Conservation (phyloP, 2,113 vertebrate species). For the Rhadina sibilatrix region DNA sequence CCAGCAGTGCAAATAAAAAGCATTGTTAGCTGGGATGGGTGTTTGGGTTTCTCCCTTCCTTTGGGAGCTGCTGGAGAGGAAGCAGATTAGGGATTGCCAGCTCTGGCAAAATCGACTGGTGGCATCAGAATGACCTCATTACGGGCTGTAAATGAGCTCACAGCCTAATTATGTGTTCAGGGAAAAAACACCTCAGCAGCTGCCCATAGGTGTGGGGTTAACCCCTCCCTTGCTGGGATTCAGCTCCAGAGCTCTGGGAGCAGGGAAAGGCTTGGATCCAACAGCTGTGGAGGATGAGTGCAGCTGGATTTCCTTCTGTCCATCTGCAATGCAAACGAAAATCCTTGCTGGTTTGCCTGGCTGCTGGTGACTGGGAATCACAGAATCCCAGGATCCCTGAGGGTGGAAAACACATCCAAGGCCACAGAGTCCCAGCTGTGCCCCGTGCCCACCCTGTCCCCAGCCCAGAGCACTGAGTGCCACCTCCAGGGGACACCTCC, state of each 20-base stretch:
- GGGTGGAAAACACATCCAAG: background rate
- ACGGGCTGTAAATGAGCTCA: constrained; percentile 36
- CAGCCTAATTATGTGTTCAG: background rate
- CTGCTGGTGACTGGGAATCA: background rate
- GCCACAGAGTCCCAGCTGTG: accelerated
- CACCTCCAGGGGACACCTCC: background rate
- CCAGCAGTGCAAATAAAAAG: background rate
- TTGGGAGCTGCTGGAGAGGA: constrained; percentile 38
- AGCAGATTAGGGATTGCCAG: constrained; percentile 51
- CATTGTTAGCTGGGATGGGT: constrained; percentile 44
- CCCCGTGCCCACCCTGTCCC: background rate
- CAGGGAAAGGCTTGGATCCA: background rate
- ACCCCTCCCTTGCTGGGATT: background rate
- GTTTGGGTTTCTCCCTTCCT: constrained; percentile 63
- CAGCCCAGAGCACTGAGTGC: background rate
- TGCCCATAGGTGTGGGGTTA: constrained; percentile 22
- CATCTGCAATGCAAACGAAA: background rate
- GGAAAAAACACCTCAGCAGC: background rate
- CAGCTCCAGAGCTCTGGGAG: background rate
- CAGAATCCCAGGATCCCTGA: background rate
- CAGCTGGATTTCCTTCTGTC: constrained; percentile 4
- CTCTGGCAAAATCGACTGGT: constrained; percentile 34
- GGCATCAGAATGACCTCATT: constrained; percentile 56
- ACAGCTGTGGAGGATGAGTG: background rate
- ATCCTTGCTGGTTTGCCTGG: background rate